These are phyloP conservation scores for Bos taurus DNA, from an alignment of 2,113 vertebrate genomes.

Conservation along the genomic window DNA sequence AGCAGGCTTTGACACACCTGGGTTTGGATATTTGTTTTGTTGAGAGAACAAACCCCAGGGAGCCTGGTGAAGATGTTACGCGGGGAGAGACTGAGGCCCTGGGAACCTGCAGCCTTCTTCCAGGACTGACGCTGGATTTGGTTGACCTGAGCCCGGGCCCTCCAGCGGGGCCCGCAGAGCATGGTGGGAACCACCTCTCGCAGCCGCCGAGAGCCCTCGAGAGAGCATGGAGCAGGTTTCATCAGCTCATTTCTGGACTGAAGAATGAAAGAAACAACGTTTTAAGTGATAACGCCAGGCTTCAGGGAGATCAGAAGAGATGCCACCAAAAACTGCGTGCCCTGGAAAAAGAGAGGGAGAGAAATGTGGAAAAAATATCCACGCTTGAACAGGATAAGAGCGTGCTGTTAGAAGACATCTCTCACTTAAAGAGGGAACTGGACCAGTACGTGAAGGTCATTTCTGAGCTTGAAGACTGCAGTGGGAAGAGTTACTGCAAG, in stretches of 20 bases:
- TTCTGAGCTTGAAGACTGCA: slow-evolving; percentile 74
- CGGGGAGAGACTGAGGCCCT: background rate
- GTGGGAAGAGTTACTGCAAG: slow-evolving; percentile 34
- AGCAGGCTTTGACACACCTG: background rate
- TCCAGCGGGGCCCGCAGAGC: background rate
- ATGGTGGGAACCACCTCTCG: background rate
- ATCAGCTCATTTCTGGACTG: slow-evolving; percentile 69
- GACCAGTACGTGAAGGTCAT: slow-evolving; percentile 46
- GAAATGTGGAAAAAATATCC: background rate
- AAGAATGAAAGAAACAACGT: slow-evolving; percentile 78
- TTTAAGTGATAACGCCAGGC: slow-evolving; percentile 72
- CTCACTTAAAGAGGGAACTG: slow-evolving; percentile 33
- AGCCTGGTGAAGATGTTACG: fast-evolving
- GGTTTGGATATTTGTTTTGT: background rate
- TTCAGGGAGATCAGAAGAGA: slow-evolving; percentile 66
- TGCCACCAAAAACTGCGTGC: background rate
- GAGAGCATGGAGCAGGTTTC: background rate
- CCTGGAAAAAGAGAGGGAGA: slow-evolving; percentile 30
- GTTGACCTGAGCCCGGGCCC: fast-evolving
- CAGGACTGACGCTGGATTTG: fast-evolving
- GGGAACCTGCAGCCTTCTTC: background rate
- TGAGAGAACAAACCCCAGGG: background rate
- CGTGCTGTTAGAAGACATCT: background rate
- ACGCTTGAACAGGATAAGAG: slow-evolving; percentile 35
- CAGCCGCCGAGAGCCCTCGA: fast-evolving